phyloP scores from a whole-genome alignment of 2,797 vertebrate genomes.

The Acropternis orthonyx region DNA sequence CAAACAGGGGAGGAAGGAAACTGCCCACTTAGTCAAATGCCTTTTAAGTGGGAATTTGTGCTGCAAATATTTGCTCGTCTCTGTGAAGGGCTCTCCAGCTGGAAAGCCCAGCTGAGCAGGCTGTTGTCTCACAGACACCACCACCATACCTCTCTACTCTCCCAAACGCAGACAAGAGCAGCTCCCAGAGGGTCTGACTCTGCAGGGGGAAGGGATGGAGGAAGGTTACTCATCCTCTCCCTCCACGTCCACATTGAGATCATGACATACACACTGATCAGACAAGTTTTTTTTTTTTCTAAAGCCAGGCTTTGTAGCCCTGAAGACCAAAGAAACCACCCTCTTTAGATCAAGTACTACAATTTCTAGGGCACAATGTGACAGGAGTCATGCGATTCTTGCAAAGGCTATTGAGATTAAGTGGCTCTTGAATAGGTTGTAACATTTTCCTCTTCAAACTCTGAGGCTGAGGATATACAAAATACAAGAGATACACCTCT shows the following conservation, averaged over 20 bases:
- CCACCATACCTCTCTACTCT: neutral
- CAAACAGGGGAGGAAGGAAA: neutral
- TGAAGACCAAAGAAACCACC: neutral
- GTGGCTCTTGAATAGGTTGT: neutral
- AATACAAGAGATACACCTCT: neutral
- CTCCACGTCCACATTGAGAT: neutral
- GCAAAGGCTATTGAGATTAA: neutral
- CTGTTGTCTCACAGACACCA: fast-evolving
- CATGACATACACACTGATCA: neutral
- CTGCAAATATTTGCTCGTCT: neutral
- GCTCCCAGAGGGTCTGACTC: neutral
- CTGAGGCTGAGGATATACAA: neutral
- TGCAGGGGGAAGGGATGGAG: neutral
- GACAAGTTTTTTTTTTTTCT: neutral
- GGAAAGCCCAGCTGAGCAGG: neutral
- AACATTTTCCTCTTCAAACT: neutral
- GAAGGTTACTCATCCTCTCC: neutral
- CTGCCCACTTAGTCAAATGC: neutral
- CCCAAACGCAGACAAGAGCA: neutral
- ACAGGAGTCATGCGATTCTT: neutral
- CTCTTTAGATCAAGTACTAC: neutral
- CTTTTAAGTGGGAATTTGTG: neutral
- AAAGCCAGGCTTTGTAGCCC: neutral
- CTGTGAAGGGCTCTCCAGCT: neutral
- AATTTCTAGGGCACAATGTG: neutral